Base-by-base conservation (phyloP, 2,113 vertebrate species). In the Anguilla japonica region DNA sequence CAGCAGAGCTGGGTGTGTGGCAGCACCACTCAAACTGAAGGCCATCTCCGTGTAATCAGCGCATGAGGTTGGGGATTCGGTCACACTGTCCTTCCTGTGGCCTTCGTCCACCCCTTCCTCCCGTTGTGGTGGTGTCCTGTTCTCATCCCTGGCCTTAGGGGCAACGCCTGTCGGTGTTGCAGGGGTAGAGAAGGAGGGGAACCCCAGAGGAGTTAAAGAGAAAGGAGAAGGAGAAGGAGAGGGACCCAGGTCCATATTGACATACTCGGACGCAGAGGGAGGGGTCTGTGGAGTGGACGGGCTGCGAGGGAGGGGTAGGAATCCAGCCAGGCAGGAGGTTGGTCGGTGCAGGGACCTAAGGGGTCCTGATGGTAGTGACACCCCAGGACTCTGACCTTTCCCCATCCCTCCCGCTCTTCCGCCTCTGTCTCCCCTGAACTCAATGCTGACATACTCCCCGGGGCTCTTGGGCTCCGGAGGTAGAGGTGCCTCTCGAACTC, bases 31-130 rank as follows among this genome's bases (percentile, higher is more conserved):
- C 86, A 93, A 83, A 87, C 93, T 93, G 87, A 95, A 96, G 85
- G 92, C 94, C 95, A 96, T 96, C 89, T 95, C 95, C 41, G 96
- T 96, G 92, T 96, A 96, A 88, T 96, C 96, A 5, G 93, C 93
- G 85, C 93, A 95, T 15, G 94, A 89, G n/a, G 90, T 90, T 6
- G 94, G 94, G 9, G 93, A 93, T 71, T 94, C 91, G 0, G 92
- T 91, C 60, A 92, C 92, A 3, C 82, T 82, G 83, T 86, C 89
- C 87, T 89, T 94, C 85, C 89, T 84, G 20, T 87, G 86, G n/a
- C 84, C 86, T 1, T 87, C 87, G 8, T 93, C 91, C 1, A 86
- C 85, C 18, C 91, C 88, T 34, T 89, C 83, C 0, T 91, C 92
- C 87, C 92, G 89, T 84, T 41, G 22, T 57, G 89, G 85, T 50